phyloP scores from a whole-genome alignment of 2,797 vertebrate genomes.

The Leptatherina wallacei region DNA sequence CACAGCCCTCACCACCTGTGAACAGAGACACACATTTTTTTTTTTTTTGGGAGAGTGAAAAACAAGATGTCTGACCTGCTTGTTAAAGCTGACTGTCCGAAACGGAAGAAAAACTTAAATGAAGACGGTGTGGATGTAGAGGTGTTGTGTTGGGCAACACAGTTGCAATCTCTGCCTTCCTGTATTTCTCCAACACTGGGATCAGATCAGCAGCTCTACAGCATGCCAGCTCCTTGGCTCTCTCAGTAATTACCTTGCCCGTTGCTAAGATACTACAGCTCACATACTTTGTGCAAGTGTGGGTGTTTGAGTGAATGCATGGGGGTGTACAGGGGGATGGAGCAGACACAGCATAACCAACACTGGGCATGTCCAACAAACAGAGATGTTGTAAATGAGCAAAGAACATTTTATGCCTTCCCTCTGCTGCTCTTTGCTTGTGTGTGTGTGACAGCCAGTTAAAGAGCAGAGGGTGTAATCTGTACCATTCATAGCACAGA shows the following conservation, averaged over 20 bases:
- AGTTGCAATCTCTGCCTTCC: slow-evolving; percentile 72
- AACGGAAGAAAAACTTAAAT: slow-evolving; percentile 31
- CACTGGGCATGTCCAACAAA: slow-evolving; percentile 75
- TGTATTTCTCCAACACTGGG: slow-evolving; percentile 72
- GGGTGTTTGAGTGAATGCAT: slow-evolving; percentile 83
- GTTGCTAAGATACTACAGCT: slow-evolving; percentile 86
- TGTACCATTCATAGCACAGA: slow-evolving; percentile 52
- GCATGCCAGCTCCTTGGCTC: slow-evolving; percentile 84
- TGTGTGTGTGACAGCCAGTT: slow-evolving; percentile 34
- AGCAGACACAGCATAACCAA: slow-evolving; percentile 74
- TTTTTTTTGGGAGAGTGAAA: slow-evolving; percentile 34
- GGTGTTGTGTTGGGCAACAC: slow-evolving; percentile 67
- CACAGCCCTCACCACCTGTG: slow-evolving; percentile 73
- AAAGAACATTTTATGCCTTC: slow-evolving; percentile 61
- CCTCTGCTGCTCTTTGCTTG: slow-evolving; percentile 18
- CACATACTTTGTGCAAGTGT: slow-evolving; percentile 84
- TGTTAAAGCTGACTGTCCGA: slow-evolving; percentile 5
- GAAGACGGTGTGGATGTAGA: slow-evolving; percentile 34
- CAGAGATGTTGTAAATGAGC: slow-evolving; percentile 70
- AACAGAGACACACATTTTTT: slow-evolving; percentile 63
- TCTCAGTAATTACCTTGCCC: slow-evolving; percentile 85
- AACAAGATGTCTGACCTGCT: slow-evolving; percentile 53
- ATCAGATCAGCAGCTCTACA: slow-evolving; percentile 81
- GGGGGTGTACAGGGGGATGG: slow-evolving; percentile 74
- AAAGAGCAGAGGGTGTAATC: slow-evolving; percentile 61